Evolutionary conservation across 2,888 invertebrate species (phyloP).

Genomic region (Conchocele bisecta): DNA sequence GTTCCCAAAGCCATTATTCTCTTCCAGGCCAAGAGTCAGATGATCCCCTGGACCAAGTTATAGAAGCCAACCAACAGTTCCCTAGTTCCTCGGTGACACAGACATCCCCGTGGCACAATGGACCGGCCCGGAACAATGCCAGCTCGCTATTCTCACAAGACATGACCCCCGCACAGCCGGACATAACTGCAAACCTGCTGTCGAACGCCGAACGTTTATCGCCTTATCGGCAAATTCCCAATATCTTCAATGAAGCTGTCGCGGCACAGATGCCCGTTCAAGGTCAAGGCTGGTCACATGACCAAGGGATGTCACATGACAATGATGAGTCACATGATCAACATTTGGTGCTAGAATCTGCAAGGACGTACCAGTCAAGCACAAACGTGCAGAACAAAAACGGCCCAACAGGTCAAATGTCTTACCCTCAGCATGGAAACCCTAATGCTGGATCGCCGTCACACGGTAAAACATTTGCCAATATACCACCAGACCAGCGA

Average conservation of each 20-base stretch:
- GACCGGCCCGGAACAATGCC: not conserved
- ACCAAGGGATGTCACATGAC: too few species aligned
- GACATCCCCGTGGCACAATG: not conserved
- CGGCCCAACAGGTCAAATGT: conserved; percentile 12
- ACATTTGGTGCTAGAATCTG: conserved; percentile 37
- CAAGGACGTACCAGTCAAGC: conserved; percentile 32
- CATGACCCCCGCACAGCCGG: conserved; percentile 8
- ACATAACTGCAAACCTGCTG: conserved; percentile 42
- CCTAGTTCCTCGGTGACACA: not conserved
- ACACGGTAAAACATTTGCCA: not conserved
- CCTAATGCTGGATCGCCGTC: not conserved
- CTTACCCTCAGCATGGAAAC: conserved; percentile 12
- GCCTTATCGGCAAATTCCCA: conserved; percentile 49
- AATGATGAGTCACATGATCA: too few species aligned
- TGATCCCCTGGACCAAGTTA: conserved; percentile 53
- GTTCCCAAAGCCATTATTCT: conserved; percentile 3
- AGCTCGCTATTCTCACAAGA: conserved; percentile 41
- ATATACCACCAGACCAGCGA: conserved; percentile 46
- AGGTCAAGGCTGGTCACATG: too few species aligned
- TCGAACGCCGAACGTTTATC: conserved; percentile 46
- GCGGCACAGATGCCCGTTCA: too few species aligned
- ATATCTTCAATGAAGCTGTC: conserved; percentile 23
- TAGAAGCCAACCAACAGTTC: conserved; percentile 37
- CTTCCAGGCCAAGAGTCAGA: conserved; percentile 1
- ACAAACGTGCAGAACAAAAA: conserved; percentile 5